Conservation (phyloP, 2,888 invertebrate species). For the Notodonta ziczac region DNA sequence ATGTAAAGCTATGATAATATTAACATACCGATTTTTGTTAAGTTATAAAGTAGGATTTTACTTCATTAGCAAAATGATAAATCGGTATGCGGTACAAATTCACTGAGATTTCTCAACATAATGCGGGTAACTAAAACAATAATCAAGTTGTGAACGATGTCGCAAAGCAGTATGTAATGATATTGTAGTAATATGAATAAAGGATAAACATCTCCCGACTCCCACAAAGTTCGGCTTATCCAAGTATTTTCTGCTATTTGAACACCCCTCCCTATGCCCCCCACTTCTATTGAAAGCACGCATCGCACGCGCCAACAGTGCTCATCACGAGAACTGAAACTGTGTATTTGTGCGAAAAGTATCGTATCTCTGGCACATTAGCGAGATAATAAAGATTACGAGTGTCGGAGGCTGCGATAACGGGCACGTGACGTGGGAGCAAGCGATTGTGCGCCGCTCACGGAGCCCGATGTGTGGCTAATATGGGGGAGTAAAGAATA, state of each 20-base stretch:
- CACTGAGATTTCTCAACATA: no score
- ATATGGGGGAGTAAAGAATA: background rate
- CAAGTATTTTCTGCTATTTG: background rate
- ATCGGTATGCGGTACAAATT: no score
- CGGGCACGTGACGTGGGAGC: conserved; percentile 1
- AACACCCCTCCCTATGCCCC: background rate
- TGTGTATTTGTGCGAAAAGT: conserved; percentile 4
- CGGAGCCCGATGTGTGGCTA: background rate
- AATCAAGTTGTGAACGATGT: background rate
- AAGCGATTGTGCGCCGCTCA: background rate
- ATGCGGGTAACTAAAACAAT: no score
- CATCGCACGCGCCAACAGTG: background rate
- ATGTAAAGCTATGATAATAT: no score
- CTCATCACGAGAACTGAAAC: background rate
- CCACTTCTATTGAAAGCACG: background rate
- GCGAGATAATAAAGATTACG: conserved; percentile 7
- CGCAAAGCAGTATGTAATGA: background rate
- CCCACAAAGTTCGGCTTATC: background rate
- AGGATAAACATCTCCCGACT: background rate
- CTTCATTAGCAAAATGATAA: no score
- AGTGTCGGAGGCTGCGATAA: conserved; percentile 3
- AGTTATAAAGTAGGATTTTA: no score
- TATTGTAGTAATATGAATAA: background rate
- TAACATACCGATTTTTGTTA: no score
- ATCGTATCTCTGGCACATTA: conserved; percentile 2